These are phyloP conservation scores for Spisula subtruncata DNA, from an alignment of 2,888 invertebrate genomes.

Conservation along the genomic window DNA sequence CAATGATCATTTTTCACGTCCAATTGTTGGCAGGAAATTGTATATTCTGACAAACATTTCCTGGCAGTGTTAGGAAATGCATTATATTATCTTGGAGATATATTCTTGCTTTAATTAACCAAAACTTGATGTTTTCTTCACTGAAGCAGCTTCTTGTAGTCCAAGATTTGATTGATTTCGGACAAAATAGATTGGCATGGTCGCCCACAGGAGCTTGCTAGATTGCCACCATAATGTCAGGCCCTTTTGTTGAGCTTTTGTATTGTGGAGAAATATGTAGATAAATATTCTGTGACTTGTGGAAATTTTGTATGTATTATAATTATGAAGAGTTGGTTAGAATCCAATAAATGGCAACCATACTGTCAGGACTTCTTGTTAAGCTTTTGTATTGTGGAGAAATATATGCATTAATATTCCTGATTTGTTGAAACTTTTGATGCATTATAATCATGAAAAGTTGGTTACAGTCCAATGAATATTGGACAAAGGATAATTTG, in stretches of 20 bases:
- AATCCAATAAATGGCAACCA: too few species aligned
- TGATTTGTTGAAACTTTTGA: too few species aligned
- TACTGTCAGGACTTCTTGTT: not conserved
- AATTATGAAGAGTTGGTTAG: too few species aligned
- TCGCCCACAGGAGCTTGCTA: not conserved
- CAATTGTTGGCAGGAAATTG: slow-evolving; percentile 3
- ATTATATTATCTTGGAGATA: not conserved
- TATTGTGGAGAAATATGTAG: not conserved
- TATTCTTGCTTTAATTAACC: slow-evolving; percentile 12
- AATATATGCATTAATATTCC: not conserved
- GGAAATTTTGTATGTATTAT: too few species aligned
- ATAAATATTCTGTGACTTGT: not conserved
- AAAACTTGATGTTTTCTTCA: not conserved
- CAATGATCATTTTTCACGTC: not conserved
- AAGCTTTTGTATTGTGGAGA: not conserved
- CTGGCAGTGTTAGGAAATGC: not conserved
- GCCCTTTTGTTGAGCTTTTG: not conserved
- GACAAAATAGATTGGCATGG: not conserved
- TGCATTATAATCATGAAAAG: too few species aligned
- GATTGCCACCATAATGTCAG: not conserved
- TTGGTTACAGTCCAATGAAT: too few species aligned
- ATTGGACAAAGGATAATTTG: too few species aligned
- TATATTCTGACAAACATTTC: not conserved
- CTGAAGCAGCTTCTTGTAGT: not conserved
- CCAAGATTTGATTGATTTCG: not conserved